These are phyloP conservation scores for Nephrocerus scutellatus DNA, from an alignment of 2,888 invertebrate genomes.

Conservation along the genomic window DNA sequence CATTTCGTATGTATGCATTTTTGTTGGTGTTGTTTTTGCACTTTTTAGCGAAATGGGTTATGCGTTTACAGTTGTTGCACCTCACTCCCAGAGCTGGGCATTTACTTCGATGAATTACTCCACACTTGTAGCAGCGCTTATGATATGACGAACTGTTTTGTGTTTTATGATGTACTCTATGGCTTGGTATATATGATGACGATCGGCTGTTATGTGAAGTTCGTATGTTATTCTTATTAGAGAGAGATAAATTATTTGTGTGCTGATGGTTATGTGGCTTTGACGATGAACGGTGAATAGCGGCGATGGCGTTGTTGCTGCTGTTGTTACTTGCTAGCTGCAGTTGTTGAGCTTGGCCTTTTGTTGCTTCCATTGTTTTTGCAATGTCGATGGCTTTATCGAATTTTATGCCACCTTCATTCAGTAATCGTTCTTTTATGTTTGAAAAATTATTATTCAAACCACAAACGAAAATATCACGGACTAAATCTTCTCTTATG, in stretches of 20 bases:
- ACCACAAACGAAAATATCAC: slow-evolving; percentile 21
- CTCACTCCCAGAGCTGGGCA: slow-evolving; percentile 15
- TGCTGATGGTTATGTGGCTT: not conserved
- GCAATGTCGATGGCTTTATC: slow-evolving; percentile 17
- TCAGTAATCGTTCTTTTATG: slow-evolving; percentile 20
- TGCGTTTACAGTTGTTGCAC: slow-evolving; percentile 12
- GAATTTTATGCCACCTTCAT: slow-evolving; percentile 16
- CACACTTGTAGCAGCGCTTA: slow-evolving; percentile 10
- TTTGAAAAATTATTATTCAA: slow-evolving; percentile 11
- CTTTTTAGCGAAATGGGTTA: slow-evolving; percentile 15
- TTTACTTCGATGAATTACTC: slow-evolving; percentile 12
- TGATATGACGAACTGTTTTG: not conserved
- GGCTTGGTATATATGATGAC: not conserved
- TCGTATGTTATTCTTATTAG: not conserved
- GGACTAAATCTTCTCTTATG: slow-evolving; percentile 16
- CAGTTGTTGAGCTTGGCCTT: slow-evolving; percentile 15
- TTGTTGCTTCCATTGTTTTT: slow-evolving; percentile 16
- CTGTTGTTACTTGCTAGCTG: not conserved
- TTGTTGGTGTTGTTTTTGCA: slow-evolving; percentile 2
- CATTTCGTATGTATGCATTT: too few relatives aligned
- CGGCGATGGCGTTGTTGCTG: not conserved
- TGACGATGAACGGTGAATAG: too few relatives aligned
- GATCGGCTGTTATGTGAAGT: not conserved
- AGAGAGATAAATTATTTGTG: not conserved
- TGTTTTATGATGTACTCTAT: slow-evolving; percentile 2